Evolutionary conservation across 2,888 invertebrate species (phyloP).

Genomic region (Xestia c-nigrum): DNA sequence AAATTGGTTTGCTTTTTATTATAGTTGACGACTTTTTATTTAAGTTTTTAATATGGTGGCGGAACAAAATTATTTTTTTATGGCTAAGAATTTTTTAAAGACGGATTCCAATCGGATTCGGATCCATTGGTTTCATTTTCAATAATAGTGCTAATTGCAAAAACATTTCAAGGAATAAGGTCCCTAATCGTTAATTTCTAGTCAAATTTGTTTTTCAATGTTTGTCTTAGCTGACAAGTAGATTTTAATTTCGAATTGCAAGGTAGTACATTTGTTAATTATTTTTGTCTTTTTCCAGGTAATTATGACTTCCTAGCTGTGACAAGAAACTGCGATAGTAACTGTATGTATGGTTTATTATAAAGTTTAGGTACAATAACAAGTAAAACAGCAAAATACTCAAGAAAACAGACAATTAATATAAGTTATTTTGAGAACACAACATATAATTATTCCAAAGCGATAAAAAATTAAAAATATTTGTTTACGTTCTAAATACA

Average conservation of each 20-base stretch:
- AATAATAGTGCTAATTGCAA: too few relatives aligned
- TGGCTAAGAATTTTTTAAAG: not conserved
- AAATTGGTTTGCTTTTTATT: not conserved
- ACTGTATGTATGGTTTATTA: constrained; percentile 25
- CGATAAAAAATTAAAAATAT: not conserved
- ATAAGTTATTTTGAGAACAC: not conserved
- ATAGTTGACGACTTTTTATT: not conserved
- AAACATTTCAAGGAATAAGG: too few relatives aligned
- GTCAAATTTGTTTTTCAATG: too few relatives aligned
- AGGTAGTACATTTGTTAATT: not conserved
- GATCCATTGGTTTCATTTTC: too few relatives aligned
- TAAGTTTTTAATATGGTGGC: not conserved
- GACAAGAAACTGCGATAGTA: not conserved
- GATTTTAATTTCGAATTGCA: not conserved
- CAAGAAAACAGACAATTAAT: not conserved
- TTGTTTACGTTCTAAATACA: not conserved
- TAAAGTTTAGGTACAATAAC: not conserved
- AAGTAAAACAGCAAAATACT: not conserved
- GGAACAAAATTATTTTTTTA: not conserved
- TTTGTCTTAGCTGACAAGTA: not conserved
- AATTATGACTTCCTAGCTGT: constrained; percentile 1
- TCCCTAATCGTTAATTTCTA: too few relatives aligned
- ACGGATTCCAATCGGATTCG: too few relatives aligned
- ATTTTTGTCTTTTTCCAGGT: constrained; percentile 28
- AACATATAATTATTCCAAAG: not conserved